Conservation (phyloP, 2,797 vertebrate genomes). For the Margarornis squamiger region DNA sequence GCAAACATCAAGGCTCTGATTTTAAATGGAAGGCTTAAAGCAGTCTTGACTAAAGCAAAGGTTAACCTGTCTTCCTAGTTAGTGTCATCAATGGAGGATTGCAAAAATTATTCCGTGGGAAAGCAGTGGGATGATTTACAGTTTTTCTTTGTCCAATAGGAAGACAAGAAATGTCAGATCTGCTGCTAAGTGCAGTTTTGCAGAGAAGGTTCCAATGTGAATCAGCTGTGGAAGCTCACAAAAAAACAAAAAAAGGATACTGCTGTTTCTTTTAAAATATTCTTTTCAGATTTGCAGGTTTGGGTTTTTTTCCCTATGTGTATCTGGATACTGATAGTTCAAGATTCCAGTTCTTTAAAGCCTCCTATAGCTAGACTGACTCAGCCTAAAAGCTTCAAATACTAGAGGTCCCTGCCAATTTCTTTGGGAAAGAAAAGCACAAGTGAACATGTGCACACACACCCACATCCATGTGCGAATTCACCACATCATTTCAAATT, state of each 20-base stretch:
- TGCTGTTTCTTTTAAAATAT: background rate
- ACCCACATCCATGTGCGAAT: accelerated
- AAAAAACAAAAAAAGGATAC: background rate
- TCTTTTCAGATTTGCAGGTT: background rate
- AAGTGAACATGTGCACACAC: background rate
- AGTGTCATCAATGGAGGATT: background rate
- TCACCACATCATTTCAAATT: background rate
- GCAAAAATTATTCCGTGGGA: conserved; percentile 43
- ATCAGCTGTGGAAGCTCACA: background rate
- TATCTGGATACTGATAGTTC: background rate
- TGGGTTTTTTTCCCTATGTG: background rate
- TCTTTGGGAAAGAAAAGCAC: background rate
- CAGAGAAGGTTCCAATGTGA: background rate
- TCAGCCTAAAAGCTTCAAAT: background rate
- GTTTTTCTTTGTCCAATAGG: background rate
- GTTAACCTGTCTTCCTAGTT: background rate
- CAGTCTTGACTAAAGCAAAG: conserved; percentile 7
- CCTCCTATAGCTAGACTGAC: background rate
- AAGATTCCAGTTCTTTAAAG: background rate
- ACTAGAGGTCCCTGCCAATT: background rate
- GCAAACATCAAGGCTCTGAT: background rate
- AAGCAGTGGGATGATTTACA: conserved; percentile 47
- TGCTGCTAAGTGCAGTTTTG: conserved; percentile 18
- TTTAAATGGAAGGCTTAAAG: background rate
- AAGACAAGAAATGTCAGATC: background rate